Evolutionary conservation across 2,797 vertebrate species (phyloP).

Genomic region (Lepus townsendii): DNA sequence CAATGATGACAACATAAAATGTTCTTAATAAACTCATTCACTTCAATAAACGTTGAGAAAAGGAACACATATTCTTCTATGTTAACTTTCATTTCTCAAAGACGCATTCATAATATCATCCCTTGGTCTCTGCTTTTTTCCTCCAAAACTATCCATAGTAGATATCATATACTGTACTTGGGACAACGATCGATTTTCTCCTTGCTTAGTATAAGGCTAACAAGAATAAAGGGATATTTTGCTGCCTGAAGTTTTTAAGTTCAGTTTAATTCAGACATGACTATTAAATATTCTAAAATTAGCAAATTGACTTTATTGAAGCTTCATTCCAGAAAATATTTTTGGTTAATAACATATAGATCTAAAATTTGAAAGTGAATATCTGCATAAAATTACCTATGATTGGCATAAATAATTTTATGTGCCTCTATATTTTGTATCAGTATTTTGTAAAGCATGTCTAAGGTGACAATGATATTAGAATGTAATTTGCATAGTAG

Average conservation of each 20-base stretch:
- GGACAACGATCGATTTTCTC: neutral
- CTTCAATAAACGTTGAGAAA: neutral
- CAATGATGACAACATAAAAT: neutral
- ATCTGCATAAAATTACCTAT: neutral
- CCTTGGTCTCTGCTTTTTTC: neutral
- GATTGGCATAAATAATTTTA: neutral
- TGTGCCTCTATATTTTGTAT: slow-evolving; percentile 1
- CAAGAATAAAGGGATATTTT: neutral
- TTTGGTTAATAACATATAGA: slow-evolving; percentile 13
- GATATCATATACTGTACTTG: neutral
- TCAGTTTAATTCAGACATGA: slow-evolving; percentile 24
- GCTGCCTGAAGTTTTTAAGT: slow-evolving; percentile 47
- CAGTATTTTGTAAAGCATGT: neutral
- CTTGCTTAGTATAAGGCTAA: neutral
- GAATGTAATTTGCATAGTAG: neutral
- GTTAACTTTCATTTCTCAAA: neutral
- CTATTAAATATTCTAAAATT: neutral
- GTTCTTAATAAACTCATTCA: neutral
- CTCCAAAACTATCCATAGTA: neutral
- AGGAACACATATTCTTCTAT: neutral
- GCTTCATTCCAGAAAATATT: neutral
- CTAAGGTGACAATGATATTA: neutral
- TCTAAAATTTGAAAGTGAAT: neutral
- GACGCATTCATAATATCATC: slow-evolving; percentile 20
- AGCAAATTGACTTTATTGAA: neutral